Evolutionary conservation across 2,113 vertebrate genomes (phyloP), one percentile per base, ranked within the genome.

Genomic region (Azemiops feae): DNA sequence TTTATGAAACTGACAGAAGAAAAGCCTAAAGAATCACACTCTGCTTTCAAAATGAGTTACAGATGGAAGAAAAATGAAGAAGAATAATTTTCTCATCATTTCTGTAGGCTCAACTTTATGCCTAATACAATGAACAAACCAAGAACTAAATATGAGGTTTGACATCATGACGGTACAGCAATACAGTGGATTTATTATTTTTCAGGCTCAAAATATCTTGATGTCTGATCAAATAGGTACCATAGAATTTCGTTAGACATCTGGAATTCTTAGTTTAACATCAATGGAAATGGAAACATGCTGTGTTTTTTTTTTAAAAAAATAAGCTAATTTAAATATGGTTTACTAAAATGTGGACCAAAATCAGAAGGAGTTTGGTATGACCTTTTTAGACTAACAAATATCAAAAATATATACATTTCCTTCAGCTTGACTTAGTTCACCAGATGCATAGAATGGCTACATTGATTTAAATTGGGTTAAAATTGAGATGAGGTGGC

Each of bases 141-240:
- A 87, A 93, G 57, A 92, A n/a, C n/a, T 87, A 92, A 52, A 86
- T 58, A 91, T 88, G 52, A 57, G 22, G 1, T 90, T 12, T 81
- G 30, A 27, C 6, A 93, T 81, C 18, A 69, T 53, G 58, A 74
- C 64, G 91, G 91, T 52, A 87, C 57, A 81, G n/a, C 9, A 74
- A 27, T 94, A 94, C 91, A 58, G n/a, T 92, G 86, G 74, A 91
- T 93, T 96, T 94, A 54, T 94, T n/a, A 60, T 58, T 96, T 95
- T 95, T 89, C 85, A 94, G 74, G 34, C 69, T 81, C 69, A 81
- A 81, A 81, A 81, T 81, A 81, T 39, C 94, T 95, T 95, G 92
- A 53, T 93, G 94, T 60, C 55, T 92, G 50, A 53, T 22, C 11
- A 57, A 85, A 91, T 22, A 53, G 50, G 54, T 91, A 92, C 89